Base-by-base conservation (phyloP, 2,797 vertebrate species). In the Bradypodion ventrale region DNA sequence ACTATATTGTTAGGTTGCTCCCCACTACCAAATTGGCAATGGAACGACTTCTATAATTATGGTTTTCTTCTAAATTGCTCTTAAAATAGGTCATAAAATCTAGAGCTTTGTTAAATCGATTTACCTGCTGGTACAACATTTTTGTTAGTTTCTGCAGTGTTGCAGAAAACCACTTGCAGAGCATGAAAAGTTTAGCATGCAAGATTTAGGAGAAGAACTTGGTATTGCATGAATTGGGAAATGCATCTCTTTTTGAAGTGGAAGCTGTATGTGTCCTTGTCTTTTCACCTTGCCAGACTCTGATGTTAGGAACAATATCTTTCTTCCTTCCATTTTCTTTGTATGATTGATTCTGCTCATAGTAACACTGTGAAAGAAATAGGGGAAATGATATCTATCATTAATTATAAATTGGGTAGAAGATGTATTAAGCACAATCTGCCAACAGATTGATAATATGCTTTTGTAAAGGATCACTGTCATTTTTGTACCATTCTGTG, bases 371-470 rank as follows among this genome's bases (percentile, higher is more conserved):
- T 85, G 84, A n/a, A 66, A 75, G 0, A 86, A 87, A 86, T 88
- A 84, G 78, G 70, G 84, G 35, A 68, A 90, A 21, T 46, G 16
- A 79, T 4, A 40, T 52, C 9, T 29, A 46, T 83, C 49, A 83
- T 76, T 88, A 83, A 25, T 87, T 84, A 87, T 88, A 68, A 73
- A 75, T 88, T 91, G 68, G 79, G 92, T 91, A 89, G 78, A 56
- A 85, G 60, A n/a, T 49, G 66, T 66, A 60, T 42, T 25, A 82
- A 81, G 68, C 70, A 80, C 84, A 76, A 52, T 77, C 83, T 70
- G 32, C 76, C 81, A 74, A 70, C 62, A 83, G 60, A 19, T 62
- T 84, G 35, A 70, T 80, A 75, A 69, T 35, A 69, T 4, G 6
- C 15, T 15, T 76, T 29, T 76, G 68, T 74, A 86, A 85, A 86